A percentile compares a stretch with the other conserved stretches of the same genome.
phyloP scores from a whole-genome alignment of 2,888 invertebrate genomes.

The Tethea ocularis region DNA sequence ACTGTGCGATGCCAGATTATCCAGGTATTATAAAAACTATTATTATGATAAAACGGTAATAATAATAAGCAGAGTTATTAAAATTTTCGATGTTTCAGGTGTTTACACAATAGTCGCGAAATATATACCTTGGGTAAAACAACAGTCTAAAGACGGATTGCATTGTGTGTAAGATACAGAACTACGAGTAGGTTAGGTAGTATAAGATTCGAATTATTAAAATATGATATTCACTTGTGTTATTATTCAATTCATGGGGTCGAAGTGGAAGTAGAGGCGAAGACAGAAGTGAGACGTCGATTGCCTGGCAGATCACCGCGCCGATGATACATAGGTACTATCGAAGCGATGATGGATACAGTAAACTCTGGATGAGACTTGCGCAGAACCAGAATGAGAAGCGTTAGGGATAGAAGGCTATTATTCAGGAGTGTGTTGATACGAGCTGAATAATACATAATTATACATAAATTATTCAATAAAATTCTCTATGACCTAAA shows the following conservation, averaged over 20 bases:
- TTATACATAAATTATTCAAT: no score
- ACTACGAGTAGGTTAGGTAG: constrained; percentile 12
- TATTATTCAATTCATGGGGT: not conserved
- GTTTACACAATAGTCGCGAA: constrained; percentile 84
- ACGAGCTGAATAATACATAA: no score
- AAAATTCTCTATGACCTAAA: no score
- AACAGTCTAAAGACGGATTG: constrained; percentile 62
- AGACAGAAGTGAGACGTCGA: no score
- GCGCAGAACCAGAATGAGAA: no score
- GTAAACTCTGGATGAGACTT: no score
- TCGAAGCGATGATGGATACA: no score
- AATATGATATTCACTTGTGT: constrained; percentile 4
- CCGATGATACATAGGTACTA: no score
- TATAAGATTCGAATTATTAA: not conserved
- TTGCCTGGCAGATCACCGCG: no score
- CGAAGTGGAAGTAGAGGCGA: no score
- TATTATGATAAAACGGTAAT: not conserved
- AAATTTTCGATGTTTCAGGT: constrained; percentile 54
- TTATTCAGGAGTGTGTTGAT: no score
- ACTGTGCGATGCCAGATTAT: constrained; percentile 84
- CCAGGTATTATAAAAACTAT: constrained; percentile 60
- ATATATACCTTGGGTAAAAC: constrained; percentile 80
- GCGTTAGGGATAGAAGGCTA: no score
- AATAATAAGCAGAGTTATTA: constrained; percentile 4
- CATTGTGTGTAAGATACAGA: constrained; percentile 61